Base-by-base conservation (phyloP, 2,888 invertebrate species). In the Philonicus albiceps region DNA sequence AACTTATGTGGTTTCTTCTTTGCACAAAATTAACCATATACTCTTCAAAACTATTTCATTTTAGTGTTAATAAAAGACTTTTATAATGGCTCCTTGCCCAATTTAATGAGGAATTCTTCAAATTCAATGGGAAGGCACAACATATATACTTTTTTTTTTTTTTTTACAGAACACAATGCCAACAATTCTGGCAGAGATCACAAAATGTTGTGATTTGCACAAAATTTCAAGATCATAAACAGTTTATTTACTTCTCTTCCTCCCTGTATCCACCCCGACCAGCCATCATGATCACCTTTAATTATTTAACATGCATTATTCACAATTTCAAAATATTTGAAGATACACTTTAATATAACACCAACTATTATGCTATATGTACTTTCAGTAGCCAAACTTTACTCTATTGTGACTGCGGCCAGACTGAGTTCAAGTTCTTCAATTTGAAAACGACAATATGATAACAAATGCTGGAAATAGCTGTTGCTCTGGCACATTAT, bases 371-470 rank as follows among this genome's bases (percentile, higher is more conserved):
- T 53, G n/a, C n/a, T 16, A 78, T 78, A 19, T 6, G 22, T 37
- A 43, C 6, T 73, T n/a, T 40, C 73, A 16, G 53, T 81, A 49
- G 49, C n/a, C 43, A 72, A 73, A 40, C 53, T 40, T 43, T 19
- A 72, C 40, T 27, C 73, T n/a, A 73, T 73, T 34, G 8, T 84
- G 43, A 84, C 73, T 40, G 22, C 31, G 55, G 73, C 6, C 43
- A 16, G 43, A 84, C 84, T 84, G 84, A 84, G 84, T 84, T 83
- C 84, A 84, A 84, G 73, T 73, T 84, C 73, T 84, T 43, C 43
- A 73, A 72, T 73, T n/a, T 19, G 49, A 84, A 73, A 84, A 31
- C 73, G 43, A 40, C 72, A 37, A 72, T n/a, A n/a, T 83, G 83
- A 83, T 83, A 83, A 83, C 83, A 83, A 72, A 34, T 64, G 83